phyloP scores from a whole-genome alignment of 2,797 vertebrate species.

The Anguilla obscura region DNA sequence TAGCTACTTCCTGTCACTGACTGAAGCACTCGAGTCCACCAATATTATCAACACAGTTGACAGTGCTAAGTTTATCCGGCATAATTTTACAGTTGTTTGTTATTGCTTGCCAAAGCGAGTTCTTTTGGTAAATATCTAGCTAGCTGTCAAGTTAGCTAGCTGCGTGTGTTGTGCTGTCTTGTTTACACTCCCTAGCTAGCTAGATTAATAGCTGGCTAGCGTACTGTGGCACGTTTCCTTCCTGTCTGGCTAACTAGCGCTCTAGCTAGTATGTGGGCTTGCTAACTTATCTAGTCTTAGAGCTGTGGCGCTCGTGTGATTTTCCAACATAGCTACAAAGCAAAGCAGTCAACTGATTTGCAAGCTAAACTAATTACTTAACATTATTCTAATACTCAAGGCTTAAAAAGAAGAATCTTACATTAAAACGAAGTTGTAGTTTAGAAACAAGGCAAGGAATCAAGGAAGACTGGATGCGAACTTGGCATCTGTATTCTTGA shows the following conservation, averaged over 20 bases:
- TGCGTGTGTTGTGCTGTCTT: neutral
- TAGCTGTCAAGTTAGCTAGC: neutral
- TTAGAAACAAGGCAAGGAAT: neutral
- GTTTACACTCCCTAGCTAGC: conserved; percentile 42
- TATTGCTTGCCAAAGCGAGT: neutral
- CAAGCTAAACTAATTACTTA: neutral
- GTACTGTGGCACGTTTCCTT: conserved; percentile 31
- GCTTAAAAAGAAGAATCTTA: too few relatives aligned
- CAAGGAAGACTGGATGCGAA: neutral
- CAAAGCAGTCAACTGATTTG: neutral
- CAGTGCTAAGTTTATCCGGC: neutral
- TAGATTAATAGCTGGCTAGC: conserved; percentile 41
- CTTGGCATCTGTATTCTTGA: neutral
- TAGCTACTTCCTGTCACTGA: conserved; percentile 51
- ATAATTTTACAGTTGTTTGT: neutral
- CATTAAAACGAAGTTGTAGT: neutral
- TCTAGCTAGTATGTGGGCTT: conserved; percentile 29
- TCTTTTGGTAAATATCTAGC: conserved; percentile 38
- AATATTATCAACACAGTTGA: neutral
- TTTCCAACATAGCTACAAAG: neutral
- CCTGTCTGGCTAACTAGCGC: conserved; percentile 22
- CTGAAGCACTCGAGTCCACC: neutral
- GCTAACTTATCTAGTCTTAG: neutral
- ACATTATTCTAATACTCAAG: neutral
- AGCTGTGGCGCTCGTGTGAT: neutral